Percentiles rank a stretch among this genome's conserved stretches.
Evolutionary conservation across 2,888 invertebrate species (phyloP).

Genomic region (Caenorhabditis uteleia): DNA sequence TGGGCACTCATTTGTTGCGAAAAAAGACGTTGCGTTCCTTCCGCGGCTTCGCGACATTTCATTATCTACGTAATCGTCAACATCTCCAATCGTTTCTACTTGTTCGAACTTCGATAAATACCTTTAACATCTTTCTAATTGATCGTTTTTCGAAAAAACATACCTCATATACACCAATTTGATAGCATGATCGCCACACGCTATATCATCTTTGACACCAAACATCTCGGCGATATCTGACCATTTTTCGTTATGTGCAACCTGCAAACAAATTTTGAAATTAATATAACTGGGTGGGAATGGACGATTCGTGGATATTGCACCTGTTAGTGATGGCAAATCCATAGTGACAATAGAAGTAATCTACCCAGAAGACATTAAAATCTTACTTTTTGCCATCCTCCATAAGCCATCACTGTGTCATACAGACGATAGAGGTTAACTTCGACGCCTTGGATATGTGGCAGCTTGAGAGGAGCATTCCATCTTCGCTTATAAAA

Average conservation of each 20-base stretch:
- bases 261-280: constrained; percentile 28
- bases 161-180: constrained; percentile 73
- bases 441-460: constrained; percentile 87
- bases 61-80: constrained; percentile 54
- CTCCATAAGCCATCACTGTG: constrained; percentile 88
- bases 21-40: constrained; percentile 38
- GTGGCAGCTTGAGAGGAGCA: constrained; percentile 75
- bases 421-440: constrained; percentile 90
- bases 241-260: constrained; percentile 61
- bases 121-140: constrained; percentile 11
- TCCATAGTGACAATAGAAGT: no score
- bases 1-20: constrained; percentile 62
- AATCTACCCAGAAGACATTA: no score
- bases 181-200: constrained; percentile 85
- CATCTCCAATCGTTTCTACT: constrained; percentile 61
- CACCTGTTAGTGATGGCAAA: no score
- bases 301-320: background rate
- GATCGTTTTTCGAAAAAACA: constrained; percentile 1
- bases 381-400: constrained; percentile 85
- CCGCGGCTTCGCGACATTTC: constrained; percentile 46
- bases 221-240: constrained; percentile 58
- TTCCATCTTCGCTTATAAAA: constrained; percentile 72
- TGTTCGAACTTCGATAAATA: constrained; percentile 66
- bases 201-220: constrained; percentile 80
- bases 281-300: background rate